phyloP scores from a whole-genome alignment of 2,113 vertebrate genomes.

The Seriola dumerili region DNA sequence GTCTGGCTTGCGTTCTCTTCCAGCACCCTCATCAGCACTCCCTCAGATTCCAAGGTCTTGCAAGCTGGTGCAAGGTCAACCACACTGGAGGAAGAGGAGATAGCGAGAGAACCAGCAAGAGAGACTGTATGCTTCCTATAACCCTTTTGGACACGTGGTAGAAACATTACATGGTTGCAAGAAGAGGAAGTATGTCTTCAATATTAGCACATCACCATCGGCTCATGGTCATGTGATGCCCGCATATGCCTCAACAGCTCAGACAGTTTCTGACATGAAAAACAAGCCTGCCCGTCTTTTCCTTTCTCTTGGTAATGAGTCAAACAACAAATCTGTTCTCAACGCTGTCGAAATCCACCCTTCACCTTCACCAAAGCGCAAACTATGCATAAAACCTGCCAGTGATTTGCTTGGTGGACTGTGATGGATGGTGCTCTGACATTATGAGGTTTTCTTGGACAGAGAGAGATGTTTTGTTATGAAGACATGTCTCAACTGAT shows the following conservation, averaged over 20 bases:
- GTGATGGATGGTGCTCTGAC: constrained; percentile 36
- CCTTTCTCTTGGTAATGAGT: constrained; percentile 53
- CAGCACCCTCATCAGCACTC: constrained; percentile 65
- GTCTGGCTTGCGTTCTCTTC: constrained; percentile 38
- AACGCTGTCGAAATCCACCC: constrained; percentile 12
- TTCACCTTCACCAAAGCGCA: constrained; percentile 1
- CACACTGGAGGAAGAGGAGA: constrained; percentile 46
- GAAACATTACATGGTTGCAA: constrained; percentile 33
- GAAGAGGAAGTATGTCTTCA: constrained; percentile 55
- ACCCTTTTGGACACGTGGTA: constrained; percentile 51
- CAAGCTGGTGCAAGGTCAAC: constrained; percentile 78
- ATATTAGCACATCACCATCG: constrained; percentile 40
- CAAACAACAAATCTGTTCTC: constrained; percentile 41
- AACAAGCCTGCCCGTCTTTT: constrained; percentile 29
- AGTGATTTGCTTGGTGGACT: neutral
- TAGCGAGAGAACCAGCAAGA: constrained; percentile 26
- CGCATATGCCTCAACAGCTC: constrained; percentile 40
- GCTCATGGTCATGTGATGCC: constrained; percentile 64
- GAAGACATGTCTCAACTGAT: constrained; percentile 46
- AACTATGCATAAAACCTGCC: constrained; percentile 45
- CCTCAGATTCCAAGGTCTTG: constrained; percentile 71
- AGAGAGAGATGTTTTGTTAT: constrained; percentile 30
- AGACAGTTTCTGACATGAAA: constrained; percentile 51
- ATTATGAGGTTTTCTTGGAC: constrained; percentile 3
- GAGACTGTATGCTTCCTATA: constrained; percentile 21